phyloP scores from a whole-genome alignment of 2,888 invertebrate genomes.

The Agonopterix subpropinquella region DNA sequence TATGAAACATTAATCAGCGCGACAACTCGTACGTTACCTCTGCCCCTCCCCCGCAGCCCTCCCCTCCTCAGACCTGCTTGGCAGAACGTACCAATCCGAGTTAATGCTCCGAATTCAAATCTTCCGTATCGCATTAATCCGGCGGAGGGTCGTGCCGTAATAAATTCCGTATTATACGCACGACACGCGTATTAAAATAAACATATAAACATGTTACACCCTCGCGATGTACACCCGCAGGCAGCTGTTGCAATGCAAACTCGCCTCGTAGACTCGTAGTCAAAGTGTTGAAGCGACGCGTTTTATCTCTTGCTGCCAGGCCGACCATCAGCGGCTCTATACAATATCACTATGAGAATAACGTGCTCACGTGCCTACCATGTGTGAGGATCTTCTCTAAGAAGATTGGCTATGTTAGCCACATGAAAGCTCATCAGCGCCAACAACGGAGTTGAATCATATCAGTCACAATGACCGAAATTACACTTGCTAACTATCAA shows the following conservation, averaged over 20 bases:
- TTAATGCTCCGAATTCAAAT: constrained; percentile 73
- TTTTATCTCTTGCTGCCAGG: no score
- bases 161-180: constrained; percentile 75
- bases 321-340: no score
- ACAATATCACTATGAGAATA: no score
- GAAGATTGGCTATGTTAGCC: no score
- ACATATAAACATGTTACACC: constrained; percentile 74
- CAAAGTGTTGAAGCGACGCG: no score
- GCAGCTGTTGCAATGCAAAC: constrained; percentile 4
- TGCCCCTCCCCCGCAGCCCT: background rate
- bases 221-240: constrained; percentile 46
- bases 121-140: constrained; percentile 75
- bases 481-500: no score
- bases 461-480: no score
- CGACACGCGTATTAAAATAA: constrained; percentile 77
- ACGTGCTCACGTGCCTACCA: no score
- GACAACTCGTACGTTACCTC: background rate
- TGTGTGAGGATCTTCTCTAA: no score
- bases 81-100: constrained; percentile 64
- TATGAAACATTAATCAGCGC: constrained; percentile 30
- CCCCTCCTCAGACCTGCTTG: constrained; percentile 19
- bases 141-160: constrained; percentile 66
- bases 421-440: no score
- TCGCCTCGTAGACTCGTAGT: no score
- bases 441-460: no score